A percentile compares a stretch with the other conserved stretches of the same genome.
These are phyloP conservation scores for Neopipo cinnamomea DNA, from an alignment of 2,113 vertebrate genomes.

Conservation along the genomic window DNA sequence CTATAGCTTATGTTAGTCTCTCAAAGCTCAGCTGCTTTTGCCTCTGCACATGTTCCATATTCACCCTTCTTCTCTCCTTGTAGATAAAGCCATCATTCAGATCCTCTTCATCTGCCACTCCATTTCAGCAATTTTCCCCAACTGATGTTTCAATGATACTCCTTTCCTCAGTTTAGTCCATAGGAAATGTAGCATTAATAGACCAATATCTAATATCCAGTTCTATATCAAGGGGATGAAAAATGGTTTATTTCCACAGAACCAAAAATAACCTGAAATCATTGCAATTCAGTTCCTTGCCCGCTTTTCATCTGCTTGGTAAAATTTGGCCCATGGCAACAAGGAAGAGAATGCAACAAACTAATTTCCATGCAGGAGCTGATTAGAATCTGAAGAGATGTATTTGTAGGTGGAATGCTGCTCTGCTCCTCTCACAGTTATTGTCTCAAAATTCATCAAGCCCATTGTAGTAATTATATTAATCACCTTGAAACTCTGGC, in stretches of 20 bases:
- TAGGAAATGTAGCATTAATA: not conserved
- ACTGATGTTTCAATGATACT: not conserved
- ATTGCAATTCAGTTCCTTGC: not conserved
- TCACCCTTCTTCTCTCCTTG: not conserved
- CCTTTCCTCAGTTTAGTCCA: not conserved
- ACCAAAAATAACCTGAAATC: slow-evolving; percentile 11
- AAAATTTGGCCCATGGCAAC: not conserved
- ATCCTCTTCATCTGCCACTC: slow-evolving; percentile 13
- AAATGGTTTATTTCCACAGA: not conserved
- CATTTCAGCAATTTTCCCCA: not conserved
- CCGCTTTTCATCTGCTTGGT: not conserved
- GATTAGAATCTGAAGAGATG: not conserved
- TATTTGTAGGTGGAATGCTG: not conserved
- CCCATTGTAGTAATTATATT: not conserved
- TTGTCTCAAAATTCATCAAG: slow-evolving; percentile 11
- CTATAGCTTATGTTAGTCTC: not conserved
- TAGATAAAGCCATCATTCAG: not conserved
- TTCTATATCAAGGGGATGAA: not conserved
- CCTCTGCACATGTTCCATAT: not conserved
- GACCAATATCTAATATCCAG: not conserved
- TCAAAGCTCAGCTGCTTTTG: not conserved
- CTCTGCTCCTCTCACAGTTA: not conserved
- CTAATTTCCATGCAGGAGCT: not conserved
- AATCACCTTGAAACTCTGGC: not conserved
- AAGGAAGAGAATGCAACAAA: not conserved